Evolutionary conservation across 2,888 invertebrate genomes (phyloP), one percentile per base, ranked within the genome.

Genomic region (Macrosiphum euphorbiae): DNA sequence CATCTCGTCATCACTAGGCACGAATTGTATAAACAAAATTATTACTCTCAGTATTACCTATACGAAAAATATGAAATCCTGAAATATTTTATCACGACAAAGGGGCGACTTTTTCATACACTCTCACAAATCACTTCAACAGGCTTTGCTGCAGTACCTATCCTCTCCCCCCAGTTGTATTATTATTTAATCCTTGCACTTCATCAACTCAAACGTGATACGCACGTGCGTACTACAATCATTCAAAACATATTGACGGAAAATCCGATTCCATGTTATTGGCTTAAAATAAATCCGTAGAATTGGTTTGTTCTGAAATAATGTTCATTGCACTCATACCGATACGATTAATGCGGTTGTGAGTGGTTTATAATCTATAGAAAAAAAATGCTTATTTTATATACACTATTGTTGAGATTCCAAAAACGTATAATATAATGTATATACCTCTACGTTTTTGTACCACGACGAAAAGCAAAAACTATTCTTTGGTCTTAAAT

Each of bases 211-310:
- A 16, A 91, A 44, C 84, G 90, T 41, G 90, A 90, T 85, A 16
- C 84, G 91, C 61, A 92, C 86, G 86, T 86, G 91, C 91, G 61
- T 58, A 44, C 91, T 58, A 44, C 91, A 35, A 58, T 58, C 85
- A 55, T 85, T 85, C 58, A n/a, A 47, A 47, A 16, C 85, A 24
- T 78, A 78, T 58, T 47, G 55, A 55, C 44, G n/a, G 91, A 5
- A 86, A 91, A 91, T 91, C 91, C 44, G 58, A 86, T 86, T 91
- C 47, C 5, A 44, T n/a, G 7, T 58, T 86, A 91, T 91, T 91
- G 85, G 91, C 58, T 91, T 58, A 58, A 35, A 28, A 50, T 67
- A 87, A 87, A 61, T 84, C 52, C 67, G 1, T n/a, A 16, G 1
- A 84, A 58, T 47, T 58, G 24, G 13, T n/a, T 85, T 58, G 55